Conservation (phyloP, 2,888 invertebrate species). For the Lathronympha strigana region DNA sequence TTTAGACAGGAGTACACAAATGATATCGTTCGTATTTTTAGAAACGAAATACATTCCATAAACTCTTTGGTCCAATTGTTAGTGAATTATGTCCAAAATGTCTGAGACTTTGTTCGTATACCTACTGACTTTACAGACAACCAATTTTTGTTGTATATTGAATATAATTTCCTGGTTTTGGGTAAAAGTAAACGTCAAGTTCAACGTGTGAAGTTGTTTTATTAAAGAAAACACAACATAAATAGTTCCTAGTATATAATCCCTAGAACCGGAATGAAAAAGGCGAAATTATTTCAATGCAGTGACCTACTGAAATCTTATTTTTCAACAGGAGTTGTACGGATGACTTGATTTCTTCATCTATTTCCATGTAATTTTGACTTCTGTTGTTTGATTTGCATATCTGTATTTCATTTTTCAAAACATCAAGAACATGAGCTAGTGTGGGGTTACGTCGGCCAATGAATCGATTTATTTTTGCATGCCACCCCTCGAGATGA, state of each 20-base stretch:
- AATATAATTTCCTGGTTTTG: too few relatives aligned
- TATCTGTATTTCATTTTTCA: background rate
- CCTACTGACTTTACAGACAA: too few relatives aligned
- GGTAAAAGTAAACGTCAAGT: too few relatives aligned
- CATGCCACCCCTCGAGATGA: conserved; percentile 19
- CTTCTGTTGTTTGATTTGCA: background rate
- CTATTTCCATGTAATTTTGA: background rate
- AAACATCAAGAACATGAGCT: background rate
- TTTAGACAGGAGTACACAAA: background rate
- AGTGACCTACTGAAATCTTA: background rate
- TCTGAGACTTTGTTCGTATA: too few relatives aligned
- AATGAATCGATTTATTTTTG: conserved; percentile 4
- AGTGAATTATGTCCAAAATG: background rate
- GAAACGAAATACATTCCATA: background rate
- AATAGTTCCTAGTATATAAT: too few relatives aligned
- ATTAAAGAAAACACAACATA: too few relatives aligned
- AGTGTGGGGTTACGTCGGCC: conserved; percentile 3
- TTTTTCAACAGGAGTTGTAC: background rate
- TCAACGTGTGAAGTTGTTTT: too few relatives aligned
- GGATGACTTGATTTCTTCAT: conserved; percentile 1
- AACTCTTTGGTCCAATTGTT: background rate
- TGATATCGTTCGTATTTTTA: conserved; percentile 10
- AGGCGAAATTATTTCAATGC: conserved; percentile 3
- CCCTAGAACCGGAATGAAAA: background rate
- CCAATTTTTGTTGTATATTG: too few relatives aligned